Base-by-base conservation (phyloP, 2,797 vertebrate genomes). In the Lepilemur ruficaudatus region DNA sequence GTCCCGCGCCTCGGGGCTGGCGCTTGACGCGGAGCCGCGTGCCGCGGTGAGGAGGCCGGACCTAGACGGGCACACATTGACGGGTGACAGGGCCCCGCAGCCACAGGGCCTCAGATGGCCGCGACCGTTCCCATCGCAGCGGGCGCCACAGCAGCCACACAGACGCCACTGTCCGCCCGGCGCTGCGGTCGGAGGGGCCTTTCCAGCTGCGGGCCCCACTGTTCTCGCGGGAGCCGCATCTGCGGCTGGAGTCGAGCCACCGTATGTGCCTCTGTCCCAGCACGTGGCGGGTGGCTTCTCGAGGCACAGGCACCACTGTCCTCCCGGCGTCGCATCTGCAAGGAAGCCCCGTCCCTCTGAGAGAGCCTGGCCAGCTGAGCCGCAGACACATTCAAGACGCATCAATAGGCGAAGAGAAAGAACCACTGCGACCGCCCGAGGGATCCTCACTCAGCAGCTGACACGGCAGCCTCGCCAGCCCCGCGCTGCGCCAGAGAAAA, bases 151-250 rank as follows among this genome's bases (percentile, higher is more conserved):
- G 94, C 79, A 17, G 94, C 61, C 96, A 98, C 98, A 98, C 98
- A 98, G 98, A 97, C 48, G 0, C 98, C 22, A 97, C 98, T 98
- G 98, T 98, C 96, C 95, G 79, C 96, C 83, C 65, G 43, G 97
- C 93, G 97, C 93, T 35, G 93, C 41, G 72, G 94, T 97, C 79
- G 14, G 96, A 48, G 84, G 87, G 93, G 81, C 38, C 92, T 86
- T 93, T 97, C 90, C 95, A 95, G 96, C 97, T 97, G 98, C 97
- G 98, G 98, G 95, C 91, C 43, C 96, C 92, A 96, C 98, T 98
- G 98, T 98, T 95, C 97, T 86, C 41, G 89, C 94, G 90, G 41
- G 93, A 97, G 95, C 95, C 87, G 55, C 98, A 98, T 98, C 98
- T 98, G 98, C 81, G 93, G 95, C 97, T 83, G 76, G 73, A 96